Base-by-base conservation (phyloP, 2,113 vertebrate species). In the Nyctereutes procyonoides region DNA sequence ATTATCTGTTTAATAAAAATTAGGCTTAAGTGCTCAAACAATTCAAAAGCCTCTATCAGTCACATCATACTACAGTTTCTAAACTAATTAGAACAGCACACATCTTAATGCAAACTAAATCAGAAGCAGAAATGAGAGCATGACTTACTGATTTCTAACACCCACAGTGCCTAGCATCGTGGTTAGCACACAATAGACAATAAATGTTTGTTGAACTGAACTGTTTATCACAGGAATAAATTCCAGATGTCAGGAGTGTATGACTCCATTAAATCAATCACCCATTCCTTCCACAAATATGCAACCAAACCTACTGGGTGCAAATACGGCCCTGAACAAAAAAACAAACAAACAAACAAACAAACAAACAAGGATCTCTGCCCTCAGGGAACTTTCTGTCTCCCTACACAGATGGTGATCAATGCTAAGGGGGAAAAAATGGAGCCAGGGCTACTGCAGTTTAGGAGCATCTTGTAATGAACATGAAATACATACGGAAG, bases 331-430 rank as follows among this genome's bases (percentile, higher is more conserved):
- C 91, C 2, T 69, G 14, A 86, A 90, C 17, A 63, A n/a, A n/a
- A n/a, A n/a, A 86, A 90, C 17, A 63, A 86, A 90, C 17, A 63
- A 86, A 90, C 17, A 63, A 86, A 90, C 17, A 63, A 86, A 90
- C 17, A 63, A 86, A 90, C 17, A 63, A 32, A 77, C 5, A 60
- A n/a, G 71, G 43, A 8, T 65, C 24, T 5, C 48, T 74, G 43
- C 16, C 85, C 65, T 92, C n/a, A 9, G 17, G 24, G 38, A 85
- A 19, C 16, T 60, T 79, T 56, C 38, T 30, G 67, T 92, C 30
- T 28, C 84, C 8, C 43, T 38, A 69, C 30, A 26, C 55, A 82
- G 38, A 89, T 35, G 38, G n/a, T 63, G 7, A 30, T 77, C 56
- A 53, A 28, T 60, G 32, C 73, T 38, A 56, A 53, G 2, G 8